Evolutionary conservation across 2,888 invertebrate genomes (phyloP).

Genomic region (Alcis repandata): DNA sequence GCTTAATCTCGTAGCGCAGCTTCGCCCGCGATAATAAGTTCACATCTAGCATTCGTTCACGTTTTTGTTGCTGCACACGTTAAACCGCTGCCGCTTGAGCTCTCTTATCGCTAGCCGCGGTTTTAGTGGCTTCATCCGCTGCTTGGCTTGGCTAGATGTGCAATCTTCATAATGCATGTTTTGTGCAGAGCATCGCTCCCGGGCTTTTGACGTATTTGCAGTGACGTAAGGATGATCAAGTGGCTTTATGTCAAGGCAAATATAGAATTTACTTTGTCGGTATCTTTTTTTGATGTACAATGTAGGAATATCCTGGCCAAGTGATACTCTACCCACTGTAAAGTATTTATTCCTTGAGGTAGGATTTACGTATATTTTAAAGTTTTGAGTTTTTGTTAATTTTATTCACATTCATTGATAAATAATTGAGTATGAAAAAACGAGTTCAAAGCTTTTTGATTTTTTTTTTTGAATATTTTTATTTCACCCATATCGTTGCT

Average conservation of each 20-base stretch:
- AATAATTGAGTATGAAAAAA: no score
- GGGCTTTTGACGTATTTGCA: conserved; percentile 55
- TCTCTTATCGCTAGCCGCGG: conserved; percentile 33
- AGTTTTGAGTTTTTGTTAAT: no score
- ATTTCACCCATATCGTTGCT: no score
- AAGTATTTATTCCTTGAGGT: no score
- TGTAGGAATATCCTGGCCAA: conserved; percentile 28
- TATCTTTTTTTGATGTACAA: conserved; percentile 43
- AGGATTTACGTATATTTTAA: no score
- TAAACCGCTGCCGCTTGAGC: conserved; percentile 29
- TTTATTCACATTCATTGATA: no score
- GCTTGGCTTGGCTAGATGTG: conserved; percentile 84
- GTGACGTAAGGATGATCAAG: conserved; percentile 52
- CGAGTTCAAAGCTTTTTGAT: no score
- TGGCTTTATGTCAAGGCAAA: conserved; percentile 42
- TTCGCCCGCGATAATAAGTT: not conserved
- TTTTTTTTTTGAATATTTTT: no score
- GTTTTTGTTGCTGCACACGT: not conserved
- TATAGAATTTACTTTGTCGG: conserved; percentile 44
- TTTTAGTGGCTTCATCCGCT: conserved; percentile 53
- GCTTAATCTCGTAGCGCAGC: not conserved
- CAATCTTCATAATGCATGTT: conserved; percentile 87
- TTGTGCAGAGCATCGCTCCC: conserved; percentile 66
- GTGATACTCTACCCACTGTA: no score
- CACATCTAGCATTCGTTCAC: not conserved